Percentiles rank a stretch among this genome's conserved stretches.
Conservation (phyloP, 2,797 vertebrate genomes). For the Distichodus sexfasciatus region DNA sequence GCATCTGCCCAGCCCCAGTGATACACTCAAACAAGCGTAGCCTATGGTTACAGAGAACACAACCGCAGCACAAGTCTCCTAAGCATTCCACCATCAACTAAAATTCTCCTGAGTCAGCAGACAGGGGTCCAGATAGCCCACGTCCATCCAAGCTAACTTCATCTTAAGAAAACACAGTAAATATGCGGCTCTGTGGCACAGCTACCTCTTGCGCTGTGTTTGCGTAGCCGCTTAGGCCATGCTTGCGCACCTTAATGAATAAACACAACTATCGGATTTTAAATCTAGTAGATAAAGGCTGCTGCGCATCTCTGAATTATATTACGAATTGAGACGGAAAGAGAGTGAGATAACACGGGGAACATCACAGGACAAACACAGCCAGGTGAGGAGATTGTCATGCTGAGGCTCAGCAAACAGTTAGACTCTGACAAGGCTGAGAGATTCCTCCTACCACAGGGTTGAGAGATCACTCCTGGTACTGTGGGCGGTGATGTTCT, state of each 20-base stretch:
- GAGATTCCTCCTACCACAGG: too few relatives aligned
- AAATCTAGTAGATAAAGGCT: slow-evolving; percentile 56
- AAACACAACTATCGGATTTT: slow-evolving; percentile 55
- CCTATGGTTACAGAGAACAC: too few relatives aligned
- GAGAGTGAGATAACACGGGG: slow-evolving; percentile 43
- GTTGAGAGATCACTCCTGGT: too few relatives aligned
- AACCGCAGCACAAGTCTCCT: neutral
- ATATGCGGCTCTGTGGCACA: slow-evolving; percentile 64
- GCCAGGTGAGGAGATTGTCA: slow-evolving; percentile 7
- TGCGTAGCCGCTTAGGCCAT: slow-evolving; percentile 58
- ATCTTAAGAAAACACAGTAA: slow-evolving; percentile 61
- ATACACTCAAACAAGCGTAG: too few relatives aligned
- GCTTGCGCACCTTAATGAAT: slow-evolving; percentile 61
- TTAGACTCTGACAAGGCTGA: neutral
- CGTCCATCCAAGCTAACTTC: slow-evolving; percentile 45
- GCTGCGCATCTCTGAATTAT: slow-evolving; percentile 62
- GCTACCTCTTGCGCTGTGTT: slow-evolving; percentile 60
- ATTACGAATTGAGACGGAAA: slow-evolving; percentile 65
- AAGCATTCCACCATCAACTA: neutral
- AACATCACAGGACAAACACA: slow-evolving; percentile 39
- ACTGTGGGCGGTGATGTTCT: too few relatives aligned
- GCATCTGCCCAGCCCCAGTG: too few relatives aligned
- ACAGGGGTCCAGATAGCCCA: neutral
- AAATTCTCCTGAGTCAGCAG: neutral
- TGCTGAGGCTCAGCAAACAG: neutral